Conservation (phyloP, 2,113 vertebrate genomes). For the Sigmodon hispidus region DNA sequence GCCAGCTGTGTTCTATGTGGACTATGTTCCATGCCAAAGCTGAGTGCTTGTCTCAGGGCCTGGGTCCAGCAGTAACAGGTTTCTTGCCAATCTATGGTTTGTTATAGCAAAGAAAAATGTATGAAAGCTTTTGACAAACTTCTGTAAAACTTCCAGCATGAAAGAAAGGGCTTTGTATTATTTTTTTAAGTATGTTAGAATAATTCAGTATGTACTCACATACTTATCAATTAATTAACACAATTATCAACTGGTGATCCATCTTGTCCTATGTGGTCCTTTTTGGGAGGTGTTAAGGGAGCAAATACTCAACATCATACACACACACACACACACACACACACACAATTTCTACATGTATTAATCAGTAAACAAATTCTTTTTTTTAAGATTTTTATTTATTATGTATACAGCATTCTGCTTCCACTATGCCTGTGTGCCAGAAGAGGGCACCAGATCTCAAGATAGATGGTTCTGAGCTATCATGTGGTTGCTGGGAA, state of each 20-base stretch:
- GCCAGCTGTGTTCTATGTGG: no score
- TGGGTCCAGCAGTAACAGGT: no score
- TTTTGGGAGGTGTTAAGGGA: not conserved
- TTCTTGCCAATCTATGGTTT: conserved; percentile 9
- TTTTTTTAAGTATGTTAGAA: not conserved
- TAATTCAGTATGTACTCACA: not conserved
- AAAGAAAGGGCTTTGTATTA: not conserved
- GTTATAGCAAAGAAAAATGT: not conserved
- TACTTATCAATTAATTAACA: not conserved
- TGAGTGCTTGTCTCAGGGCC: no score
- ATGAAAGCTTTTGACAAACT: not conserved
- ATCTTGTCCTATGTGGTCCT: not conserved
- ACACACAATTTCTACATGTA: no score
- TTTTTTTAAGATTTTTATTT: not conserved
- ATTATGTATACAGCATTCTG: no score
- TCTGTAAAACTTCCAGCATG: not conserved
- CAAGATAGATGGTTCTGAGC: no score
- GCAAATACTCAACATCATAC: not conserved
- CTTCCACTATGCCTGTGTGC: no score
- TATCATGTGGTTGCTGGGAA: no score
- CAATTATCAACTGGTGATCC: not conserved
- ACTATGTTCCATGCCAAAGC: no score
- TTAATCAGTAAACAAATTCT: not conserved
- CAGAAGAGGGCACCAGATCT: no score
- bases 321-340: not conserved